Conservation (phyloP, 2,113 vertebrate species). For the Colius striatus region DNA sequence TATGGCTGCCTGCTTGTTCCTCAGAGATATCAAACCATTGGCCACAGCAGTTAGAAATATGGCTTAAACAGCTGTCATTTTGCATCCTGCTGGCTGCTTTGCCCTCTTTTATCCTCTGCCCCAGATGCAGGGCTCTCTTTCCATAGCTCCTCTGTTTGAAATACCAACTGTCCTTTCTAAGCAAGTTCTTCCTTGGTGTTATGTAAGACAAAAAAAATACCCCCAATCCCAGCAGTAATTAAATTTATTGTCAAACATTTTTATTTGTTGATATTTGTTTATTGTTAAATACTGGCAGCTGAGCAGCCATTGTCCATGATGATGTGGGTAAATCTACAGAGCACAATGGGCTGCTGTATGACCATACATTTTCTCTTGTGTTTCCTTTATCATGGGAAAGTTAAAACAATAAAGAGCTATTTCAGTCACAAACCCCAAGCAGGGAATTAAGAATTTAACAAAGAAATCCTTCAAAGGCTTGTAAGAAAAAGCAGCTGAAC, state of each 20-base stretch:
- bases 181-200: background rate
- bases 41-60: background rate
- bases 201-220: background rate
- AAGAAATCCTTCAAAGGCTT: background rate
- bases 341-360: background rate
- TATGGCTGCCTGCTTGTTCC: background rate
- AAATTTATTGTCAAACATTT: conserved; percentile 9
- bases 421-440: background rate
- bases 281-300: conserved; percentile 28
- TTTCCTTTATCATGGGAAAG: background rate
- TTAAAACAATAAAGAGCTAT: background rate
- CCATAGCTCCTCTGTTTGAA: background rate
- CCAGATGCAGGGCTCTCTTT: background rate
- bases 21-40: conserved; percentile 28
- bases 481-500: background rate
- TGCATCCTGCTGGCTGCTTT: conserved; percentile 33
- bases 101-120: conserved; percentile 20
- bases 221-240: background rate
- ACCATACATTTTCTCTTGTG: background rate
- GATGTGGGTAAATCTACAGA: background rate
- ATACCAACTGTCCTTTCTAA: background rate
- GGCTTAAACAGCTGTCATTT: conserved; percentile 47
- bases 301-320: conserved; percentile 18
- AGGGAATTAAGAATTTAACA: background rate
- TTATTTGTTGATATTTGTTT: background rate